Percentiles rank a stretch among this genome's conserved stretches.
Conservation (phyloP, 2,113 vertebrate species). For the Dolichallabes microphthalmus region DNA sequence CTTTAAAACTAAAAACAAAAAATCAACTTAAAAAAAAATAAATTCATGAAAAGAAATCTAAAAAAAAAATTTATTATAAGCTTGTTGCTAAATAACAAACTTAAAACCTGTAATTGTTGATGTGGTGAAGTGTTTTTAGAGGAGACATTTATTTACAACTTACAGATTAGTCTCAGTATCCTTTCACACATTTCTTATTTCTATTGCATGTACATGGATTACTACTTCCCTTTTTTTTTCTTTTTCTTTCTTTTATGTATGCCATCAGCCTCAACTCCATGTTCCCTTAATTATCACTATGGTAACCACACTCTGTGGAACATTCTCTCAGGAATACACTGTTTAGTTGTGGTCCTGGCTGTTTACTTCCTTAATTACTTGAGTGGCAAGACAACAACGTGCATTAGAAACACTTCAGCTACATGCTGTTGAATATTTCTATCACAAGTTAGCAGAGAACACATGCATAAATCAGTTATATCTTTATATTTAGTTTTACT, state of each 20-base stretch:
- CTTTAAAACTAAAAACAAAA: neutral
- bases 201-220: neutral
- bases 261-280: neutral
- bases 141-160: neutral
- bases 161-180: no score
- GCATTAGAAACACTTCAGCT: neutral
- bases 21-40: neutral
- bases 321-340: conserved; percentile 5
- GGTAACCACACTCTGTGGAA: conserved; percentile 11
- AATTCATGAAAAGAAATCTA: neutral
- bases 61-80: neutral
- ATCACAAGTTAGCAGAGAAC: neutral
- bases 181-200: neutral
- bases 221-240: neutral
- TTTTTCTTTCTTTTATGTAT: neutral
- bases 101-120: neutral
- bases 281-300: conserved; percentile 28
- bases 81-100: neutral
- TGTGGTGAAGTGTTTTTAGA: neutral
- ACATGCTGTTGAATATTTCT: neutral
- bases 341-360: conserved; percentile 14
- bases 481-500: neutral
- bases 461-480: neutral
- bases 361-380: conserved; percentile 13
- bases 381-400: neutral